Evolutionary conservation across 2,113 vertebrate species (phyloP).

Genomic region (Malurus melanocephalus): DNA sequence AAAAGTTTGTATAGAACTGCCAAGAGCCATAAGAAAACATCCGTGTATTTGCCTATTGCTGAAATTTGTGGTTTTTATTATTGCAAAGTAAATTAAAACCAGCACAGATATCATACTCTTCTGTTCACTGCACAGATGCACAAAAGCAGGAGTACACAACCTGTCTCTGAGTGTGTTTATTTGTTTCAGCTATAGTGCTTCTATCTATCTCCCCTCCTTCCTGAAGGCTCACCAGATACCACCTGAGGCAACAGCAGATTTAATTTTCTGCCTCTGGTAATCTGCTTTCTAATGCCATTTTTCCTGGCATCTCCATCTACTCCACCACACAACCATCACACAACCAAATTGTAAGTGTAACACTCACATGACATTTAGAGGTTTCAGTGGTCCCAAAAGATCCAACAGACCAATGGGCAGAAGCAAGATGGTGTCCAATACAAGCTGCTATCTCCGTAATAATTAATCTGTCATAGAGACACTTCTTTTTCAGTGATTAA

Average conservation of each 20-base stretch:
- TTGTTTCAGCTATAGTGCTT: not conserved
- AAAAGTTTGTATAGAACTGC: not conserved
- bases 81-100: not conserved
- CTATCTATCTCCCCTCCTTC: not conserved
- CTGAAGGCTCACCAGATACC: not conserved
- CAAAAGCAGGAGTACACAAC: not conserved
- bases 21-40: not conserved
- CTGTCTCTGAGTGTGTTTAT: not conserved
- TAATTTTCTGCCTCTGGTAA: not conserved
- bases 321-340: not conserved
- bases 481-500: not conserved
- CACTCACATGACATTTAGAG: not conserved
- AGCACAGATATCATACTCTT: not conserved
- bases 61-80: not conserved
- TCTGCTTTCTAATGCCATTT: not conserved
- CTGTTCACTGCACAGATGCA: not conserved
- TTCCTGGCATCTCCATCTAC: not conserved
- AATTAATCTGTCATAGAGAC: not conserved
- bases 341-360: not conserved
- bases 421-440: not conserved
- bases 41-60: not conserved
- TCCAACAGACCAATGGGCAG: not conserved
- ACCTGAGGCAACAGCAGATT: not conserved
- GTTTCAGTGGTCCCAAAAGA: not conserved
- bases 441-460: not conserved